Base-by-base conservation (phyloP, 2,113 vertebrate genomes). In the Rhinopomastus cyanomelas region DNA sequence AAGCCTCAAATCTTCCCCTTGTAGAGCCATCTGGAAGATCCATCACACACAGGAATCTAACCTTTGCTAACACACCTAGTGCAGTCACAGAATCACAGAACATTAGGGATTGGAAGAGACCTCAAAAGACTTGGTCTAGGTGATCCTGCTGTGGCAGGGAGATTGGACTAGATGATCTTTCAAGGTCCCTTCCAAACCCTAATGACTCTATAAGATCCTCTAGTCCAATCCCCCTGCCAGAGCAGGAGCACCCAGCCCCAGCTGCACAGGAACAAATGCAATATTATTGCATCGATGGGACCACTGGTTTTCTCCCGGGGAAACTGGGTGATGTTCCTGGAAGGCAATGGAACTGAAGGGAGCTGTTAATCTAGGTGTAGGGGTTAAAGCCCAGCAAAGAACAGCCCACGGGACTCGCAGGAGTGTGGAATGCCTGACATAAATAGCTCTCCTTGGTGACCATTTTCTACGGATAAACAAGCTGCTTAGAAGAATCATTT, bases 401-500 rank as follows among this genome's bases (percentile, higher is more conserved):
- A 85, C 51, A 75, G 27, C 74, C 22, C 1, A 0, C 49, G 82
- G 8, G 3, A 71, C 49, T 85, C 68, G 53, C 1, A 91, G 66
- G 80, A 88, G 88, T 91, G 57, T 55, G 80, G 83, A 81, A 86
- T 76, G 69, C 30, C 53, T 88, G 84, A 39, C 6, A 0, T 75
- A 77, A 95, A 83, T 61, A 84, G 61, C 34, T 91, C 36, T 72
- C 37, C 44, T 18, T 77, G 51, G 42, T 92, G 77, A 81, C 67
- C 49, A 91, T 91, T 91, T 94, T 91, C 88, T 79, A 49, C 11
- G 23, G 76, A 65, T 92, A 88, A 93, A 82, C 37, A 95, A 89
- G 60, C 65, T 89, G 56, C 69, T 86, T 4, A 16, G 68, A 57
- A 92, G 73, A 85, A 80, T 26, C 32, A 30, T 60, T 85, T 73